A percentile compares a stretch with the other conserved stretches of the same genome.
Evolutionary conservation across 2,797 vertebrate species (phyloP).

Genomic region (Amazona finschi): DNA sequence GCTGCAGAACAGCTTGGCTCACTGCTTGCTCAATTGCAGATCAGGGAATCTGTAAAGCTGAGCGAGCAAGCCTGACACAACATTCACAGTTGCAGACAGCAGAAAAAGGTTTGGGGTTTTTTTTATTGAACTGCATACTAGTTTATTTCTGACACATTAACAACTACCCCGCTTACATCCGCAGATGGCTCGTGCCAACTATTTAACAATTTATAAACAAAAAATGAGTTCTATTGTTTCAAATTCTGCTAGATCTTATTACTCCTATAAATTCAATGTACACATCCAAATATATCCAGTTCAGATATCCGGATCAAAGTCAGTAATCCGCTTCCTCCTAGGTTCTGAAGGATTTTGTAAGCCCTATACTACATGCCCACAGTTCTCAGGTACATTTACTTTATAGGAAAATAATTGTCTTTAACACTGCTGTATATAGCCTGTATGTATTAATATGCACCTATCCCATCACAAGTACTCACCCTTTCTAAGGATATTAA

Average conservation of each 20-base stretch:
- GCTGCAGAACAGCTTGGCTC: background rate
- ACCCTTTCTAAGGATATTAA: background rate
- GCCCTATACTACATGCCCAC: background rate
- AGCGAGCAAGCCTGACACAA: rapidly evolving
- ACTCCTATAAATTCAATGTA: background rate
- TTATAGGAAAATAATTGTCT: background rate
- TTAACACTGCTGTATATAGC: background rate
- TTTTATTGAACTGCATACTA: background rate
- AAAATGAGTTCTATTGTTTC: background rate
- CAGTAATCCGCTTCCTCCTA: background rate
- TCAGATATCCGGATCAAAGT: background rate
- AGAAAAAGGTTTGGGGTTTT: rapidly evolving
- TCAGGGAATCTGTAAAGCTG: background rate
- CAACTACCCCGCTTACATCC: background rate
- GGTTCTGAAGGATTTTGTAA: background rate
- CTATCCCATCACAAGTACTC: background rate
- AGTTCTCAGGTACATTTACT: background rate
- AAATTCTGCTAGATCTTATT: background rate
- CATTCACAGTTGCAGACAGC: background rate
- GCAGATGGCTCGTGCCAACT: background rate
- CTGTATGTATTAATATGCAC: background rate
- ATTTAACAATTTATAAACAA: background rate
- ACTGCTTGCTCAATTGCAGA: background rate
- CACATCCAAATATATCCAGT: background rate
- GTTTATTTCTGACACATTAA: background rate